Evolutionary conservation across 2,113 vertebrate species (phyloP), one percentile per base, ranked within the genome.

Genomic region (Platanista minor): DNA sequence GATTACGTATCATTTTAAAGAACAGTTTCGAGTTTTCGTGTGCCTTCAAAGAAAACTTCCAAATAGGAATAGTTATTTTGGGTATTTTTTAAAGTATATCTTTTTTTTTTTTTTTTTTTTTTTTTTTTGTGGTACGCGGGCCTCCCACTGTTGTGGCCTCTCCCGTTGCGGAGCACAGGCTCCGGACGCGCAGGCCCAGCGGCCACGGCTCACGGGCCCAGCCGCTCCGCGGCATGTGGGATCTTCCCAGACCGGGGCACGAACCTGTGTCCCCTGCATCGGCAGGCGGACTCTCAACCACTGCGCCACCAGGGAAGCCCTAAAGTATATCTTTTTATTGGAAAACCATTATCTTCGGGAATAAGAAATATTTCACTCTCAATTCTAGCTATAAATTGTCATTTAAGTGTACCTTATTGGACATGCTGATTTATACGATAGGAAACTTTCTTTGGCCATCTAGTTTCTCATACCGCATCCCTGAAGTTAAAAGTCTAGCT

Each of bases 331-430:
- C 36, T 49, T 77, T 91, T 90, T 91, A 85, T 69, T 85, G 89
- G 23, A 93, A 92, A 85, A 41, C 15, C 74, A 23, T 52, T 87
- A 74, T 85, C 95, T 96, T 85, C 52, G 90, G 21, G 90, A 94
- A 59, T 84, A 78, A 69, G 43, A 64, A 78, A 39, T 77, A n/a
- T 86, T 86, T 93, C 74, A 89, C 54, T 86, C 27, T 71, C 41
- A 5, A 66, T 31, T 88, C 20, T 64, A 43, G 10, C 36, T 82
- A 18, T 94, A 85, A 46, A 64, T 75, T 57, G 8, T 86, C 91
- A 67, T 29, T 61, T 80, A 46, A 74, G 3, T 66, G 13, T 80
- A 49, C 29, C 27, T 93, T 85, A 27, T 41, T 61, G 15, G 69
- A 84, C 59, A 2, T 10, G 52, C 1, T 77, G 33, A 39, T 61